Evolutionary conservation across 2,888 invertebrate species (phyloP).

Genomic region (Ganaspis brasiliensis): DNA sequence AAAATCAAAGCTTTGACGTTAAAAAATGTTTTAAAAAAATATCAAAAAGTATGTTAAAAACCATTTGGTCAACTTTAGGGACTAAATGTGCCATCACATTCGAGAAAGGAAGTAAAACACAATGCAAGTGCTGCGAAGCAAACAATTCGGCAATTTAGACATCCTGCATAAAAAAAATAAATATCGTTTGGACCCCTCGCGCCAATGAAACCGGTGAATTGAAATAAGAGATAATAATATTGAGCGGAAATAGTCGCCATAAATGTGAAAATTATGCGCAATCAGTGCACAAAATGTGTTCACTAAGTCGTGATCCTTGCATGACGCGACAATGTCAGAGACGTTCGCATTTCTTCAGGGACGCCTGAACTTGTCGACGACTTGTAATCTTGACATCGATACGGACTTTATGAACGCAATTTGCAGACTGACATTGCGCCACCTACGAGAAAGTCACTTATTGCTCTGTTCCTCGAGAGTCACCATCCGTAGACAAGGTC

Average conservation of each 20-base stretch:
- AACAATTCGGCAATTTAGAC: too few species aligned
- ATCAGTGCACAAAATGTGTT: conserved; percentile 44
- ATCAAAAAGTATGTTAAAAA: too few species aligned
- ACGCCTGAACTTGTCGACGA: conserved; percentile 58
- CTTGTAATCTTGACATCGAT: conserved; percentile 74
- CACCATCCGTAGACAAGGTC: conserved; percentile 30
- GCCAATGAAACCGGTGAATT: background rate
- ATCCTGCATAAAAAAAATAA: too few species aligned
- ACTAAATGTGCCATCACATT: too few species aligned
- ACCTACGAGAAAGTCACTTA: conserved; percentile 53
- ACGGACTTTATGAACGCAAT: conserved; percentile 62
- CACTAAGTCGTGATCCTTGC: conserved; percentile 62
- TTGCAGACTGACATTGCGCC: conserved; percentile 51
- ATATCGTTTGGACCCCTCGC: too few species aligned
- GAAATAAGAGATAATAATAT: background rate
- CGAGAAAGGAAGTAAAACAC: too few species aligned
- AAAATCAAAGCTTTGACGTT: too few species aligned
- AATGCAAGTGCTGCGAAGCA: too few species aligned
- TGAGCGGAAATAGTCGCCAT: conserved; percentile 1
- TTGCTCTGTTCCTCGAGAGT: conserved; percentile 25
- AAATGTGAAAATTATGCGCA: background rate
- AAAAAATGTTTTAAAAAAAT: too few species aligned
- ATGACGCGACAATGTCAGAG: conserved; percentile 76
- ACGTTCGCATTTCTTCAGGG: conserved; percentile 70
- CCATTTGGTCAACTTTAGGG: too few species aligned